phyloP scores from a whole-genome alignment of 2,888 invertebrate species.

The Metopia argyrocephala region DNA sequence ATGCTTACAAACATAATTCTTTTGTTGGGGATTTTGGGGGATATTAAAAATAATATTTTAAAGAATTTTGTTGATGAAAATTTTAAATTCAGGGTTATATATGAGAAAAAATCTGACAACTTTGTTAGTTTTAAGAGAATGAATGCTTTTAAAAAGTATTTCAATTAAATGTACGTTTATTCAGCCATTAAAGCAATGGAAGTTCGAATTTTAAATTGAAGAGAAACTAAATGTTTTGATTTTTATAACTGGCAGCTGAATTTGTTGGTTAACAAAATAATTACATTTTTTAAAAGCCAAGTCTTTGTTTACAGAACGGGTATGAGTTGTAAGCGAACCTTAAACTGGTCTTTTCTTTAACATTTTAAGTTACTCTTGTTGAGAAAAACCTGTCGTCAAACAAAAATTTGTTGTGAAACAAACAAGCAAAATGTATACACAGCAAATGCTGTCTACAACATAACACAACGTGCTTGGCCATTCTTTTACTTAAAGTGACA shows the following conservation, averaged over 20 bases:
- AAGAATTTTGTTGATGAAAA: too few species aligned
- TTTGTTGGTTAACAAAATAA: background rate
- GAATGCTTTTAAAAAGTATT: too few species aligned
- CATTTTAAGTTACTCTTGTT: constrained; percentile 5
- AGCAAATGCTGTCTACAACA: background rate
- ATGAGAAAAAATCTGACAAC: too few species aligned
- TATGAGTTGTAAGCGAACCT: background rate
- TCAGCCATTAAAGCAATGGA: too few species aligned
- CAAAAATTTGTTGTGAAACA: constrained; percentile 34
- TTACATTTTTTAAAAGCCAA: too few species aligned
- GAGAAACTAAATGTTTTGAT: background rate
- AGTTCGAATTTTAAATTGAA: background rate
- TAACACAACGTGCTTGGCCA: constrained; percentile 28
- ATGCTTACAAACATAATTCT: too few species aligned
- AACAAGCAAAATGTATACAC: background rate
- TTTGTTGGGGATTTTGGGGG: too few species aligned
- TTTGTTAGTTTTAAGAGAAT: too few species aligned
- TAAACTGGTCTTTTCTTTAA: constrained; percentile 3
- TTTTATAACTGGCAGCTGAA: background rate
- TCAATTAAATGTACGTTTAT: too few species aligned
- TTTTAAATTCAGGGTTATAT: too few species aligned
- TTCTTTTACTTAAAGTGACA: background rate
- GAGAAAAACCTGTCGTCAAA: constrained; percentile 4
- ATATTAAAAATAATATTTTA: too few species aligned
- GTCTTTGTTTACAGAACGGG: background rate